Evolutionary conservation across 37 sponge, comb jelly and placozoan species (phyloP).

Genomic region (Chondrilla cf. caribensis): DNA sequence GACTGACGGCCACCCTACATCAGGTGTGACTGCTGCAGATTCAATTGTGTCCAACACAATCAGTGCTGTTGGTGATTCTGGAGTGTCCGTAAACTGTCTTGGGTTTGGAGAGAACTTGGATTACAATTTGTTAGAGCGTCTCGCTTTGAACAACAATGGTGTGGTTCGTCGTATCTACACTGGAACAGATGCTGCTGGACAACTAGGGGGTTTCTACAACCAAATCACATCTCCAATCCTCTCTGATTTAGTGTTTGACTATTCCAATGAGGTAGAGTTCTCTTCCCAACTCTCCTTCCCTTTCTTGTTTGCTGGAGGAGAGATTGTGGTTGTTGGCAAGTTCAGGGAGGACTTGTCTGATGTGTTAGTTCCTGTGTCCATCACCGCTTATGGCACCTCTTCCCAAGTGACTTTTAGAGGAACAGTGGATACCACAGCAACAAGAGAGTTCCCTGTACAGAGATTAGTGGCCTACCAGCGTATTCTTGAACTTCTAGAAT

Average conservation of each 20-base stretch:
- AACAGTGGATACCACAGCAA: neutral
- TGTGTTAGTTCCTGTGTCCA: constrained; percentile 9
- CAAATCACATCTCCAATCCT: constrained; percentile 54
- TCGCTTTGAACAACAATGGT: constrained; percentile 47
- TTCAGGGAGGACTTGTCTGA: neutral
- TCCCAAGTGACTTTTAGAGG: constrained; percentile 2
- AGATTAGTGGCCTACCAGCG: constrained; percentile 37
- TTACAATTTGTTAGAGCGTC: constrained; percentile 34
- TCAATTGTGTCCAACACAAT: constrained; percentile 15
- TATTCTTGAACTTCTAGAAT: constrained; percentile 25
- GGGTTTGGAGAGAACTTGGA: constrained; percentile 51
- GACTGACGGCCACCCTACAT: constrained; percentile 60
- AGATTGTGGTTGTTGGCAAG: constrained; percentile 42
- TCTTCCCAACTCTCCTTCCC: constrained; percentile 28
- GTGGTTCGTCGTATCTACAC: constrained; percentile 45
- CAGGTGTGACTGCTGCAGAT: constrained; percentile 26
- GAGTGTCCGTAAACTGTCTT: constrained; percentile 43
- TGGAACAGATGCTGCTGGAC: constrained; percentile 38
- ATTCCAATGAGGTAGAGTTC: neutral
- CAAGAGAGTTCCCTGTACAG: constrained; percentile 20
- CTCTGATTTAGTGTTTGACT: constrained; percentile 14
- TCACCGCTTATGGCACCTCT: constrained; percentile 21
- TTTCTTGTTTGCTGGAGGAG: constrained; percentile 48
- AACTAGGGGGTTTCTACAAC: constrained; percentile 50
- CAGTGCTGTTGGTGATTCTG: neutral